Evolutionary conservation across 2,797 vertebrate genomes (phyloP).

Genomic region (Chiloscyllium punctatum): DNA sequence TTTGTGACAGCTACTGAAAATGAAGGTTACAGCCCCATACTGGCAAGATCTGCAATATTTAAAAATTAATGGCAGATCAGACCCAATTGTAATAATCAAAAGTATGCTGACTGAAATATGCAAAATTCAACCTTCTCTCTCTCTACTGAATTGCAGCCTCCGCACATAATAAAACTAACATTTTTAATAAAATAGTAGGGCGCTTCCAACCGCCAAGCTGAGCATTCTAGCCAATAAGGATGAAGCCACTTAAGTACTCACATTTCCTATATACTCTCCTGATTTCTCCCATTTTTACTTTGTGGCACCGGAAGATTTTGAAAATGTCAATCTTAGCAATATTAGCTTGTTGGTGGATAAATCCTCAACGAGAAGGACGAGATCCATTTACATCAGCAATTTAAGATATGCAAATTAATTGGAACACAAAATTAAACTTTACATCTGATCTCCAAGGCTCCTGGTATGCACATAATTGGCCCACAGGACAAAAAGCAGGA

Average conservation of each 20-base stretch:
- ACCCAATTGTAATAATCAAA: not conserved
- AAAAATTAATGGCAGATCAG: conserved; percentile 28
- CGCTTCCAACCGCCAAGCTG: not conserved
- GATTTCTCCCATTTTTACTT: not conserved
- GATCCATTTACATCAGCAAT: not conserved
- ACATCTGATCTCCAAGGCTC: not conserved
- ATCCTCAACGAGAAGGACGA: not conserved
- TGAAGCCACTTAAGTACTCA: not conserved
- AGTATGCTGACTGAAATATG: not conserved
- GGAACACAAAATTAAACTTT: not conserved
- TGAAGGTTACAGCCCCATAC: not conserved
- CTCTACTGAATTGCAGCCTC: not conserved
- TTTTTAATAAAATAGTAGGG: not conserved
- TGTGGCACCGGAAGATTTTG: not conserved
- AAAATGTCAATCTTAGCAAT: not conserved
- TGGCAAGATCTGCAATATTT: not conserved
- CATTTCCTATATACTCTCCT: not conserved
- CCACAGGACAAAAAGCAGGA: not conserved
- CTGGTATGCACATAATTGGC: not conserved
- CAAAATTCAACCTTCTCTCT: not conserved
- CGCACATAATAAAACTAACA: not conserved
- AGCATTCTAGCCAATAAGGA: not conserved
- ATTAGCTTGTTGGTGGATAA: not conserved
- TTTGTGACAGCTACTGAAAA: not conserved
- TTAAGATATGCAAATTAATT: not conserved